phyloP scores from a whole-genome alignment of 1,140 invertebrate genomes.

The Heterodera schachtii region DNA sequence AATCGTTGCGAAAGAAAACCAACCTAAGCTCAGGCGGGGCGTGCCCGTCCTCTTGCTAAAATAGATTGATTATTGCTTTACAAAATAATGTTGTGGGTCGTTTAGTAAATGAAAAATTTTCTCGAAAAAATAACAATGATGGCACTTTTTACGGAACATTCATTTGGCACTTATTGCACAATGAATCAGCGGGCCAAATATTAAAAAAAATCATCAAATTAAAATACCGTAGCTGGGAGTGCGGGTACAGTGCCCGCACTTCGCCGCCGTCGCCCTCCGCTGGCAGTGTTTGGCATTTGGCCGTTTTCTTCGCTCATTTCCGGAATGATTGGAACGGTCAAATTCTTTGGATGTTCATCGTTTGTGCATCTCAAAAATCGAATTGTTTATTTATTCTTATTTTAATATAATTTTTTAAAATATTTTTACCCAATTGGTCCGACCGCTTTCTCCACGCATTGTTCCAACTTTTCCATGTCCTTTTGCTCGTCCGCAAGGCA shows the following conservation, averaged over 20 bases:
- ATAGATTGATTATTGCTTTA: no score
- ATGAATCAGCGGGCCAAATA: no score
- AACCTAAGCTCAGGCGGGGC: slow-evolving; percentile 41
- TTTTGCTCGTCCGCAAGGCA: slow-evolving; percentile 52
- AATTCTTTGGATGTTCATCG: slow-evolving; percentile 50
- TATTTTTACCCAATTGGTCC: slow-evolving; percentile 43
- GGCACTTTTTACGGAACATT: no score
- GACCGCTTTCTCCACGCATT: slow-evolving; percentile 55
- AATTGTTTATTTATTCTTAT: background rate
- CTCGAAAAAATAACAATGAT: no score
- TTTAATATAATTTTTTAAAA: slow-evolving; percentile 30
- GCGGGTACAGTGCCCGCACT: background rate
- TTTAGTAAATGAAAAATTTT: background rate
- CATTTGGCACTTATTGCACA: no score
- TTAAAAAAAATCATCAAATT: background rate
- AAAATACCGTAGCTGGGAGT: background rate
- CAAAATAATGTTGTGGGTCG: background rate
- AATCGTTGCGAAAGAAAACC: slow-evolving; percentile 32
- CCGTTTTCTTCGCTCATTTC: slow-evolving; percentile 32
- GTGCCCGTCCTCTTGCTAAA: slow-evolving; percentile 46
- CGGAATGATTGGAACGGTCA: slow-evolving; percentile 53
- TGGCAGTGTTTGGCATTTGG: background rate
- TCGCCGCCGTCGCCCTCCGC: slow-evolving; percentile 2
- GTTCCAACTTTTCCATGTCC: slow-evolving; percentile 52
- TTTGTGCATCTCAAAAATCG: slow-evolving; percentile 42